A percentile compares a stretch with the other conserved stretches of the same genome.
phyloP scores from a whole-genome alignment of 2,888 invertebrate species.

The Nephrotoma guestfalica region DNA sequence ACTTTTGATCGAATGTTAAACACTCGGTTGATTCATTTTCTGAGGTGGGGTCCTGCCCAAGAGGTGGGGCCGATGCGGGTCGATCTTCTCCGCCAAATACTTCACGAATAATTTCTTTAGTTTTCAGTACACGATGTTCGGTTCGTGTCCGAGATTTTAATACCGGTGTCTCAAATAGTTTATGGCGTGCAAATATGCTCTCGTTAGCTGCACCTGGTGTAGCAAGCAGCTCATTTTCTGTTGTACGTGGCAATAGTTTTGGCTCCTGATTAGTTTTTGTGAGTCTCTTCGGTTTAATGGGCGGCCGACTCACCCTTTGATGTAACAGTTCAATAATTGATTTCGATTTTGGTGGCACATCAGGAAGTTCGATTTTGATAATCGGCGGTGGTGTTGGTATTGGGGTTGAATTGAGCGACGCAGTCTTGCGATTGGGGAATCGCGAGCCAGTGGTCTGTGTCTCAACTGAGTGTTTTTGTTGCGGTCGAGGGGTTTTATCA shows the following conservation, averaged over 20 bases:
- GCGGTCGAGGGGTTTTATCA: constrained; percentile 3
- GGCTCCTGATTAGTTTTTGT: constrained; percentile 5
- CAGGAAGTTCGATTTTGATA: constrained; percentile 32
- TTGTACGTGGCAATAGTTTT: constrained; percentile 11
- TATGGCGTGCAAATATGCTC: constrained; percentile 21
- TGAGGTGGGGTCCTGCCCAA: constrained; percentile 15
- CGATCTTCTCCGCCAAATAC: constrained; percentile 60
- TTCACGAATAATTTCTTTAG: constrained; percentile 64
- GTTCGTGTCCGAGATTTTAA: constrained; percentile 60
- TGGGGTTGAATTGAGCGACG: not conserved
- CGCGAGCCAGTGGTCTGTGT: not conserved
- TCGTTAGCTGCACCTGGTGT: constrained; percentile 13
- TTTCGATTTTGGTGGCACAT: constrained; percentile 14
- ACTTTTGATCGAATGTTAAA: constrained; percentile 25
- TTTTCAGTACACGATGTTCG: constrained; percentile 55
- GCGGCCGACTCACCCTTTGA: constrained; percentile 17
- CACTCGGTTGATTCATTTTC: constrained; percentile 4
- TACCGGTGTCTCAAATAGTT: constrained; percentile 52
- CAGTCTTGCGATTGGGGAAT: not conserved
- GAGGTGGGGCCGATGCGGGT: constrained; percentile 68
- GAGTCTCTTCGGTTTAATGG: not conserved
- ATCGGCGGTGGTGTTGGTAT: not conserved
- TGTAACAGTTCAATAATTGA: constrained; percentile 32
- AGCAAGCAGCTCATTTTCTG: constrained; percentile 20
- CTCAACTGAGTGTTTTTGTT: not conserved